Evolutionary conservation across 1,140 invertebrate species (phyloP).

Genomic region (Lepidostoma basale): DNA sequence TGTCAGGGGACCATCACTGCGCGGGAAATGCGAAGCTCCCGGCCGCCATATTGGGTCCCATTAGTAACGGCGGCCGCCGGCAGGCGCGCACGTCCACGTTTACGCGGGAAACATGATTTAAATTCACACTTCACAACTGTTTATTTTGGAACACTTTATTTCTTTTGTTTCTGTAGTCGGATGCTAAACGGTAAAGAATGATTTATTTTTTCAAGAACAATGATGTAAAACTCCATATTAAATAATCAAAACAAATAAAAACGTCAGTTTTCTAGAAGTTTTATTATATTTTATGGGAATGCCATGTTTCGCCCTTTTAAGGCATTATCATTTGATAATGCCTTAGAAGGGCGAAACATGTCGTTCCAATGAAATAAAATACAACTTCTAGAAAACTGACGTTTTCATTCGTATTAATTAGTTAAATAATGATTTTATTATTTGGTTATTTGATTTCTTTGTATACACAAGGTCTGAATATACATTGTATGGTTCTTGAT

Average conservation of each 20-base stretch:
- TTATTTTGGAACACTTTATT: slow-evolving; percentile 1
- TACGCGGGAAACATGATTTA: slow-evolving; percentile 8
- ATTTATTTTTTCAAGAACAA: neutral
- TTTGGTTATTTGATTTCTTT: no score
- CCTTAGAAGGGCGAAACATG: no score
- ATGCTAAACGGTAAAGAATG: neutral
- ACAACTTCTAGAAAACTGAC: no score
- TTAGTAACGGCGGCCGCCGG: neutral
- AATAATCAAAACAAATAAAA: neutral
- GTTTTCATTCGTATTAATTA: no score
- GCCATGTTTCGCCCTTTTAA: no score
- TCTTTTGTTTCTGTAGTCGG: neutral
- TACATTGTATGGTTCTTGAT: no score
- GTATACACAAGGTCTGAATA: no score
- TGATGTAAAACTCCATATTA: neutral
- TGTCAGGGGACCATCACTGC: slow-evolving; percentile 10
- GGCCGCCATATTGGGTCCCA: neutral
- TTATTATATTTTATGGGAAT: no score
- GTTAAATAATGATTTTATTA: no score
- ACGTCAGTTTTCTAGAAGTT: neutral
- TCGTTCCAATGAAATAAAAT: no score
- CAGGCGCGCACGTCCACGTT: neutral
- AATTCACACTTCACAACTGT: neutral
- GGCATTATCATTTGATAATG: no score
- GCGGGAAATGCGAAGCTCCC: neutral